Conservation (phyloP, 92 coral and sea anemone genomes). For the Zoanthus sociatus region DNA sequence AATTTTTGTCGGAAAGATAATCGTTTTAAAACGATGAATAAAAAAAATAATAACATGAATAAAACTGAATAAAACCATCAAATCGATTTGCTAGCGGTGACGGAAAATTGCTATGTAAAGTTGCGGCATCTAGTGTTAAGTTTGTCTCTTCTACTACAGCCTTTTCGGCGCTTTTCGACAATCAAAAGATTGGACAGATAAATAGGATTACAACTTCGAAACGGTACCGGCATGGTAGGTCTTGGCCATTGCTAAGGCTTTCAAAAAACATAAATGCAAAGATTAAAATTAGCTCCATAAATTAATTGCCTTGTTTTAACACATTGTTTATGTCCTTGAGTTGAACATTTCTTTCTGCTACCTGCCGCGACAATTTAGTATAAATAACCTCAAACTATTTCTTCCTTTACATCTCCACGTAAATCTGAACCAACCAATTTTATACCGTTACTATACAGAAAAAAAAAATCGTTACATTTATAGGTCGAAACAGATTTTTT, state of each 20-base stretch:
- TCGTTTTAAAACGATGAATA: slow-evolving; percentile 52
- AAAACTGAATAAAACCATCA: slow-evolving; percentile 45
- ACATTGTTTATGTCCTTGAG: slow-evolving; percentile 16
- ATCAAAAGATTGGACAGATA: slow-evolving; percentile 27
- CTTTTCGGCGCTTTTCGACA: slow-evolving; percentile 31
- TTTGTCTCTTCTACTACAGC: neutral
- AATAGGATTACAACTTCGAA: slow-evolving; percentile 28
- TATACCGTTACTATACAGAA: neutral
- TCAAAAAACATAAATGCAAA: slow-evolving; percentile 31
- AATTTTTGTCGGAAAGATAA: slow-evolving; percentile 12
- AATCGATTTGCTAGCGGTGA: slow-evolving; percentile 44
- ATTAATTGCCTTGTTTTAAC: slow-evolving; percentile 19
- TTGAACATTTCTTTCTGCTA: neutral
- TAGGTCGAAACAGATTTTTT: neutral
- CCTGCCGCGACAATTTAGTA: neutral
- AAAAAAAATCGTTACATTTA: neutral
- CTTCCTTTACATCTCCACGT: no score
- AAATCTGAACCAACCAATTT: neutral
- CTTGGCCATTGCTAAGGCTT: slow-evolving; percentile 16
- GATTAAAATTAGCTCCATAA: slow-evolving; percentile 45
- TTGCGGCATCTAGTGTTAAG: slow-evolving; percentile 5
- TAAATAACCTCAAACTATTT: neutral
- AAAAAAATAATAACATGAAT: slow-evolving; percentile 35
- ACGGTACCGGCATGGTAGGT: slow-evolving; percentile 41
- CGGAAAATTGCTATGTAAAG: slow-evolving; percentile 20